A percentile compares a stretch with the other conserved stretches of the same genome.
Evolutionary conservation across 1,140 invertebrate species (phyloP).

Genomic region (Trichoplusia ni): DNA sequence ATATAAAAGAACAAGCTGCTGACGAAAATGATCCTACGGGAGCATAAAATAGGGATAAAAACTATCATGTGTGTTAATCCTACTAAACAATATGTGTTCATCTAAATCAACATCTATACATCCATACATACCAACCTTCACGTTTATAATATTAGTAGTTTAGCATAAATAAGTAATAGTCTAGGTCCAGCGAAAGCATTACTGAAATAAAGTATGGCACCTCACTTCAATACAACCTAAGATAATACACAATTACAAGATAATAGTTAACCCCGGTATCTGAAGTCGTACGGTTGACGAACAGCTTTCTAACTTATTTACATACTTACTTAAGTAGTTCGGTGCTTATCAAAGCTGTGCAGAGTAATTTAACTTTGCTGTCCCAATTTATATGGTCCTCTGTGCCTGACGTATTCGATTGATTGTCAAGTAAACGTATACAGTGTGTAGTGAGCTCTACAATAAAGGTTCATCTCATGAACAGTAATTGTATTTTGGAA

Average conservation of each 20-base stretch:
- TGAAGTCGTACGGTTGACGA: not conserved
- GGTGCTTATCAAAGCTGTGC: not conserved
- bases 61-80: no score
- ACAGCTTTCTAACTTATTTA: constrained; percentile 21
- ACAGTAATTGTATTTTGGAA: not conserved
- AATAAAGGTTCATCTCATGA: not conserved
- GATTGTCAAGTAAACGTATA: not conserved
- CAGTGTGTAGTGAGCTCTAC: not conserved
- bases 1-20: no score
- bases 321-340: constrained; percentile 14
- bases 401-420: constrained; percentile 26
- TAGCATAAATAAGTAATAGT: no score
- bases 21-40: no score
- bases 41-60: no score
- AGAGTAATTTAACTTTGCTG: constrained; percentile 32
- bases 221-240: no score
- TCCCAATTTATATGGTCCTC: constrained; percentile 23
- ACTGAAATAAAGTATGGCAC: no score
- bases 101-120: no score
- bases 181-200: no score
- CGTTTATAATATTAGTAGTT: no score
- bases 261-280: not conserved
- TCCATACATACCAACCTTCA: no score
- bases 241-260: not conserved
- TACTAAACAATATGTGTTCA: no score